phyloP scores from a whole-genome alignment of 2,113 vertebrate genomes.

The Dendrocopos noguchii region DNA sequence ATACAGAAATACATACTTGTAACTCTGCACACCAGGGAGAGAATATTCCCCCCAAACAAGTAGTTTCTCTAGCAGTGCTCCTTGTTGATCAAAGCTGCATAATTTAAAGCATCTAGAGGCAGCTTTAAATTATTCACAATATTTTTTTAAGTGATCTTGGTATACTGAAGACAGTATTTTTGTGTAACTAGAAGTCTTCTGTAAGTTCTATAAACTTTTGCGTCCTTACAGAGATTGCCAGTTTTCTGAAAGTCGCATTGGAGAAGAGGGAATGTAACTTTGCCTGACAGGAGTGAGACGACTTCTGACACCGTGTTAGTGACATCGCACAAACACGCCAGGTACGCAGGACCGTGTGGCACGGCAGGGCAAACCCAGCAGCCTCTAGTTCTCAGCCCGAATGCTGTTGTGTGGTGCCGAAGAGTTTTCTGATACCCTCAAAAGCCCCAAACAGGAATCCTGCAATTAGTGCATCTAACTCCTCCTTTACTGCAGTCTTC shows the following conservation, averaged over 20 bases:
- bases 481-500: constrained; percentile 74
- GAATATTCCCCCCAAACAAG: constrained; percentile 30
- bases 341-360: not conserved
- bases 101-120: constrained; percentile 73
- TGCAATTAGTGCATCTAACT: constrained; percentile 65
- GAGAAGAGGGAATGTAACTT: not conserved
- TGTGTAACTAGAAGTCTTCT: not conserved
- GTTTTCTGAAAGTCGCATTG: not conserved
- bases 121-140: constrained; percentile 64
- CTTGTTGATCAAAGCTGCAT: constrained; percentile 77
- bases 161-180: not conserved
- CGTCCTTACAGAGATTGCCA: not conserved
- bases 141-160: not conserved
- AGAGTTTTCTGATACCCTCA: constrained; percentile 19
- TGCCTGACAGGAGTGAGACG: not conserved
- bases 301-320: not conserved
- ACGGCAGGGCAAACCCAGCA: not conserved
- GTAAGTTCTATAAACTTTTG: not conserved
- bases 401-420: not conserved
- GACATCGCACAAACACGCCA: not conserved
- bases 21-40: constrained; percentile 38
- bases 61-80: constrained; percentile 29
- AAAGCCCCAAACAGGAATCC: constrained; percentile 34
- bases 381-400: not conserved
- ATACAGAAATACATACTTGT: constrained; percentile 26